phyloP scores from a whole-genome alignment of 2,113 vertebrate species.

The Turdus rufiventris region DNA sequence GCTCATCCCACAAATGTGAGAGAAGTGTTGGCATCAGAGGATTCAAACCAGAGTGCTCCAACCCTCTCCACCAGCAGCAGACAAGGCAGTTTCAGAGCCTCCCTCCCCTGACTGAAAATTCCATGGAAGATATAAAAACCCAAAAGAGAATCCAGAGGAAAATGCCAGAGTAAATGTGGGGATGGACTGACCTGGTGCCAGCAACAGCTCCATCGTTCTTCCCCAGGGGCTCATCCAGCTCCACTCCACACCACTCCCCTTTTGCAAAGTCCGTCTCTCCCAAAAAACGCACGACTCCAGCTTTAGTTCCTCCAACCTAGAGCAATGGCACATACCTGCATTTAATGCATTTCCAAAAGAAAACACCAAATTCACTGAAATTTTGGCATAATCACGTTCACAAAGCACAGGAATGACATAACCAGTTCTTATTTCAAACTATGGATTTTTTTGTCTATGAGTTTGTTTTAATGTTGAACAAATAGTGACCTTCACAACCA shows the following conservation, averaged over 20 bases:
- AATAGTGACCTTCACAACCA: background rate
- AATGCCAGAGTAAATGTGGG: background rate
- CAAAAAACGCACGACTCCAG: conserved; percentile 93
- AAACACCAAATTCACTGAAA: background rate
- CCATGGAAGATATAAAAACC: background rate
- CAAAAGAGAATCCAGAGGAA: background rate
- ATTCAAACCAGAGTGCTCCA: background rate
- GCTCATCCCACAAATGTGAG: background rate
- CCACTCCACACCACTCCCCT: conserved; percentile 98
- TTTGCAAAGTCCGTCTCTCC: conserved; percentile 98
- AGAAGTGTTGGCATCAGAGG: background rate
- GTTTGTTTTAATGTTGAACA: background rate
- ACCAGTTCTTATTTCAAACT: background rate
- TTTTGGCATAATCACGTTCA: background rate
- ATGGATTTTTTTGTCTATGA: fast-evolving
- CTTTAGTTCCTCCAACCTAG: conserved; percentile 95
- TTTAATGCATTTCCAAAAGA: background rate
- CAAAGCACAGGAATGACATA: background rate
- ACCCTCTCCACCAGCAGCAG: background rate
- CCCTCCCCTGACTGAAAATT: background rate
- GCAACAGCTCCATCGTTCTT: conserved; percentile 98
- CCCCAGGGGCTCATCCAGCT: conserved; percentile 93
- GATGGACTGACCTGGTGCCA: conserved; percentile 84
- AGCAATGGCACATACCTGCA: background rate
- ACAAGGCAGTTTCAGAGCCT: background rate